phyloP scores from a whole-genome alignment of 2,797 vertebrate genomes.

The Neosalanx taihuensis region DNA sequence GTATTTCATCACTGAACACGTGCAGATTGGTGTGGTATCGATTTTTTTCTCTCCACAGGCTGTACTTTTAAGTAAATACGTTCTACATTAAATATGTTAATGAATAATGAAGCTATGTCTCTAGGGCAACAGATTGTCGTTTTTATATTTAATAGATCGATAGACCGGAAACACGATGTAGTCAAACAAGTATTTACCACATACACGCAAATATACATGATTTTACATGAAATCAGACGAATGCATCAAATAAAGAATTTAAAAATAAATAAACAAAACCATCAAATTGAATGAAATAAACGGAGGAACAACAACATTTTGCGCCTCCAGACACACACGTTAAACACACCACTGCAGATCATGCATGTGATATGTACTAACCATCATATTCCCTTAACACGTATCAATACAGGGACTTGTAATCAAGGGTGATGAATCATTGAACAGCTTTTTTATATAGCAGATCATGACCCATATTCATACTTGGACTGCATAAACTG shows the following conservation, averaged over 20 bases:
- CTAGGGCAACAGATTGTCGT: conserved; percentile 72
- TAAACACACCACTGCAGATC: conserved; percentile 42
- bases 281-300: conserved; percentile 28
- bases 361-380: conserved; percentile 33
- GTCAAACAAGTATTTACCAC: not conserved
- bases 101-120: conserved; percentile 71
- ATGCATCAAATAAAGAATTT: too few relatives aligned
- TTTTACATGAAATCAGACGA: not conserved
- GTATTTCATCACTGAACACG: too few relatives aligned
- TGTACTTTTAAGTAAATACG: conserved; percentile 62
- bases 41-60: too few relatives aligned
- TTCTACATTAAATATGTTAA: conserved; percentile 59
- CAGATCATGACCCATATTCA: conserved; percentile 72
- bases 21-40: too few relatives aligned
- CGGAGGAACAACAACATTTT: conserved; percentile 28
- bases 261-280: too few relatives aligned
- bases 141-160: conserved; percentile 73
- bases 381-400: conserved; percentile 23
- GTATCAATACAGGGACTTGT: conserved; percentile 56
- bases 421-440: conserved; percentile 69
- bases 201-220: not conserved
- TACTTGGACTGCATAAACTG: conserved; percentile 53
- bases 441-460: conserved; percentile 66
- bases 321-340: conserved; percentile 18
- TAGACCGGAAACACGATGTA: conserved; percentile 36